Evolutionary conservation across 2,113 vertebrate genomes (phyloP), one percentile per base, ranked within the genome.

Genomic region (Sterna hirundo): DNA sequence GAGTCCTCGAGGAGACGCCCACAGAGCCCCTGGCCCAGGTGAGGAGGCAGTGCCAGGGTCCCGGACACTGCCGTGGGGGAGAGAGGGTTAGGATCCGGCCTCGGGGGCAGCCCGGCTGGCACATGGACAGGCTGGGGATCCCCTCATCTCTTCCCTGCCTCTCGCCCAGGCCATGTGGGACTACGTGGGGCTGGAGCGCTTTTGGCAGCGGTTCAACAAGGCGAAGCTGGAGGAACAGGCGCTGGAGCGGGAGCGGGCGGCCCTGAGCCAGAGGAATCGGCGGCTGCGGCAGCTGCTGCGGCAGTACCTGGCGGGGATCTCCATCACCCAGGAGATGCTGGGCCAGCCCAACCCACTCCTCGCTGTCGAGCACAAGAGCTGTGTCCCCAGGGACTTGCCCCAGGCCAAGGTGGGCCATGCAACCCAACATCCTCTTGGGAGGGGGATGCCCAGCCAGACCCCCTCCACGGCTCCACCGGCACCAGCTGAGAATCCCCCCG

Each of bases 141-240:
- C 51, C 46, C 25, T 2, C 1, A 1, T 26, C 11, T 10, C 23
- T 25, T 54, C 2, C 0, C 25, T 47, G 38, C 25, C 51, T 88
- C 72, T 46, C 8, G 0, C n/a, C 38, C 91, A 99, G 99, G 82
- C 95, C 40, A 16, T 98, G 95, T 27, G 38, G 64, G 97, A 98
- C 60, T 99, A 98, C 4, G 22, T 8, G n/a, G 97, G 96, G 51
- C 93, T 99, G 96, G 98, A 98, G 72, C 89, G 89, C 34, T 99
- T 99, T 97, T 99, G 99, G 99, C 98, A 98, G 83, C 94, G 98
- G 12, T 98, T 98, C 97, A 99, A 98, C 95, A 99, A 99, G 90
- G 99, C 90, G 7, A 98, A 97, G 71, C 96, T 99, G 95, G 99
- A 99, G 69, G 96, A 97, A 42, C 95, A 97, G 85, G 98, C 97